These are phyloP conservation scores for Sinotaia quadrata DNA, from an alignment of 2,888 invertebrate species.

Conservation along the genomic window DNA sequence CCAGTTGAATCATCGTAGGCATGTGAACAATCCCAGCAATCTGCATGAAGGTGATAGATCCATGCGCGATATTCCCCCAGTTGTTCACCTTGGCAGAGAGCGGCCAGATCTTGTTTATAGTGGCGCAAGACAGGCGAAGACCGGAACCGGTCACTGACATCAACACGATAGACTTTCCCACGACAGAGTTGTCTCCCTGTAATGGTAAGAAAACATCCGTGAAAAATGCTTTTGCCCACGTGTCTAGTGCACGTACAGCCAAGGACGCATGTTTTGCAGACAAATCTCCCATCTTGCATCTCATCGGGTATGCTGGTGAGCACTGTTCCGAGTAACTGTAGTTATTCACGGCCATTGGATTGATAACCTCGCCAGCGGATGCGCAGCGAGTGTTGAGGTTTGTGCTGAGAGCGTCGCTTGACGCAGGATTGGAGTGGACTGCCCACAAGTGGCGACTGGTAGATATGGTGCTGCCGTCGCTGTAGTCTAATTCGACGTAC, in stretches of 20 bases:
- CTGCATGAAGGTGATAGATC: conserved; percentile 43
- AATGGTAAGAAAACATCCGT: conserved; percentile 85
- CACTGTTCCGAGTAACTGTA: conserved; percentile 51
- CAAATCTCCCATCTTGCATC: conserved; percentile 92
- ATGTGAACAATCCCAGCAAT: conserved; percentile 29
- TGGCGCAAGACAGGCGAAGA: conserved; percentile 83
- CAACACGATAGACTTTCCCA: conserved; percentile 88
- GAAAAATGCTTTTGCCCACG: conserved; percentile 72
- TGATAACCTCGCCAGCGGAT: conserved; percentile 83
- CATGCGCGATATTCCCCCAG: conserved; percentile 35
- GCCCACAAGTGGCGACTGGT: conserved; percentile 81
- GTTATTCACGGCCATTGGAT: conserved; percentile 80
- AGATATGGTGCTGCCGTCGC: conserved; percentile 80
- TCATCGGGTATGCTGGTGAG: conserved; percentile 78
- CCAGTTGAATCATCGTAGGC: conserved; percentile 74
- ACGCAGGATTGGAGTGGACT: conserved; percentile 83
- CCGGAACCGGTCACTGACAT: conserved; percentile 78
- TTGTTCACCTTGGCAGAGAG: conserved; percentile 34
- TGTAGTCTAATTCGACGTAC: conserved; percentile 88
- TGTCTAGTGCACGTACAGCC: conserved; percentile 37
- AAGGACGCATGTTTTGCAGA: conserved; percentile 67
- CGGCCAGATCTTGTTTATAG: conserved; percentile 41
- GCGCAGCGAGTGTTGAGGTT: conserved; percentile 74
- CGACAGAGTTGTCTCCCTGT: conserved; percentile 81
- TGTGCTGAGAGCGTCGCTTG: conserved; percentile 79